Base-by-base conservation (phyloP, 2,888 invertebrate genomes). In the Drosophila limbata region DNA sequence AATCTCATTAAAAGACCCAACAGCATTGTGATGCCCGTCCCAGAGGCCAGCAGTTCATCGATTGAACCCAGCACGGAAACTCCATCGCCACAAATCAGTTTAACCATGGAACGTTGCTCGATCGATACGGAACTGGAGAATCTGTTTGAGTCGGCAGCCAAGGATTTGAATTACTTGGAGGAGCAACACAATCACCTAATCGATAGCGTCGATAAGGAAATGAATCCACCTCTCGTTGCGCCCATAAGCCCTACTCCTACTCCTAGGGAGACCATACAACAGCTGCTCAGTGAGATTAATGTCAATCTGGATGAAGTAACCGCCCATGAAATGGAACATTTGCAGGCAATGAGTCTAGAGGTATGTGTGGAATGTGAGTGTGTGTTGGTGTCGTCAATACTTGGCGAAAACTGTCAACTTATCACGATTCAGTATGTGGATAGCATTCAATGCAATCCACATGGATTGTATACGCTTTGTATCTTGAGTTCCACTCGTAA, bases 1-100 rank as follows among this genome's bases (percentile, higher is more conserved):
- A 92, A 91, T 80, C 75, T 92, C 17, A 91, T 92, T 55, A 91
- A 90, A 75, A 90, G 92, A 45, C 90, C 92, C 44, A 88, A 82
- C 60, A 92, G 91, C 84, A 78, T 89, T 66, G 74, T 80, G 39
- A 13, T 42, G 57, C 17, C 63, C 17, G 56, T 8, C 48, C 73
- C 53, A 11, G 5, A 52, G 51, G 19, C 5, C 44, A 31, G 21
- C 21, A 33, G 39, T 15, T 3, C 63, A 35, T n/a, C 66, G 28
- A 10, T n/a, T 31, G 28, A 21, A 11, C 5, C 35, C n/a, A 61
- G 3, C 21, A n/a, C 67, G 1, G 51, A 62, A 8, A 13, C 35
- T 15, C 17, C 19, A 4, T 59, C 17, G n/a, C 35, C 62, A 11
- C 35, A 57, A 1, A 59, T 70, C 13, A 63, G 48, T 3, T 17